Evolutionary conservation across 2,888 invertebrate species (phyloP), one percentile per base, ranked within the genome.

Genomic region (Dusona sp.): DNA sequence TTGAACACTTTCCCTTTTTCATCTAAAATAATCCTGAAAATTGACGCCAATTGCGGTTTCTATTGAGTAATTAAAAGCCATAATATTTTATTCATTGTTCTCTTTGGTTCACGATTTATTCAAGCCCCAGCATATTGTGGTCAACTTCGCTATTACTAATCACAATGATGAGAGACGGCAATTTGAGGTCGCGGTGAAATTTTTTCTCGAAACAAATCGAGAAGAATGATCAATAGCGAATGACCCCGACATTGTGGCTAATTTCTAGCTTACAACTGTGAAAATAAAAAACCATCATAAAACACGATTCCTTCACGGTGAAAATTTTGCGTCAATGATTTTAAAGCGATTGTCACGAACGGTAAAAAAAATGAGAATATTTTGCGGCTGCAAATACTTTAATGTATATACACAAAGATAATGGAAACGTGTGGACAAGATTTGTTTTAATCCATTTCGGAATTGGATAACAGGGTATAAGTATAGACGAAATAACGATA

Each of bases 141-240:
- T 57, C 36, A 22, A 51, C 51, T 36, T 38, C 54, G 38, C 36
- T 54, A 38, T 57, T 38, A n/a, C 38, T 22, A 57, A 54, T 57
- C 54, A 54, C 73, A 36, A 25, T 38, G 73, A 25, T 22, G 48
- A 7, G 4, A 38, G 38, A 6, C 16, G 16, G 33, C 54, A 73
- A 73, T 73, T 54, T 73, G 57, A 73, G 73, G 38, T 73, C 54
- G 22, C 25, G 38, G 54, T n/a, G 22, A 36, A 54, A 36, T 36
- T 57, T 57, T 57, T 36, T 38, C 16, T 22, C 25, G 11, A 7
- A 54, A 54, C 38, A n/a, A 57, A 22, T 22, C 3, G 54, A 36
- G n/a, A 73, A 42, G 9, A 68, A 57, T 73, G 22, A 54, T 72
- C 33, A 38, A 73, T 22, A 13, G 73, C 36, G 11, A 22, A 54